Evolutionary conservation across 2,113 vertebrate genomes (phyloP).

Genomic region (Zosterops japonicus): DNA sequence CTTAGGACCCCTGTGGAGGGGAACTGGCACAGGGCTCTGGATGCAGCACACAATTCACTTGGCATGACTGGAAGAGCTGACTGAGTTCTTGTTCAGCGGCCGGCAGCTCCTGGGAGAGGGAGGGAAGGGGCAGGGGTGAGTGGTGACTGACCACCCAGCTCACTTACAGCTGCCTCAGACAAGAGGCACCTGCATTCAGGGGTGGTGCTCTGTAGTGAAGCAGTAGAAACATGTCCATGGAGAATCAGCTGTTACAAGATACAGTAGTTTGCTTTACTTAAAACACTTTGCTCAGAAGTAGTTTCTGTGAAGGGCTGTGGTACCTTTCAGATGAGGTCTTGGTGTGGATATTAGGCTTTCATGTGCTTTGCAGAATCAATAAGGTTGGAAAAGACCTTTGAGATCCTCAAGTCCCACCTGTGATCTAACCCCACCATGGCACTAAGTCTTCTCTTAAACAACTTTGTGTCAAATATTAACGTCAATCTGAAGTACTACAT

Average conservation of each 20-base stretch:
- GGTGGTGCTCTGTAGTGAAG: neutral
- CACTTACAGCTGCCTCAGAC: too few relatives aligned
- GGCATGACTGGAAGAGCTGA: neutral
- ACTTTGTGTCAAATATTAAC: neutral
- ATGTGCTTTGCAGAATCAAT: neutral
- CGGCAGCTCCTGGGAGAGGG: neutral
- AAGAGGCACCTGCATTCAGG: too few relatives aligned
- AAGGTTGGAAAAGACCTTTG: neutral
- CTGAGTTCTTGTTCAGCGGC: neutral
- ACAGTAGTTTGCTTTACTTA: neutral
- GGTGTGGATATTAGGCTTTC: neutral
- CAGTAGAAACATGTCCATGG: neutral
- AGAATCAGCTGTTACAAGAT: neutral
- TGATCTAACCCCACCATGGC: neutral
- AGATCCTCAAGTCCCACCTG: neutral
- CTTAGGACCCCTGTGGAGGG: neutral
- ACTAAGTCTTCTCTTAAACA: neutral
- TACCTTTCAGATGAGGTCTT: neutral
- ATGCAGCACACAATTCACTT: neutral
- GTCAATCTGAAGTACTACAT: neutral
- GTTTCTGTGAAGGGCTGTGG: neutral
- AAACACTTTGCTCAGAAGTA: neutral
- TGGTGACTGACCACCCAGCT: neutral
- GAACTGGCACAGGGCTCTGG: neutral
- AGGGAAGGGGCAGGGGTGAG: neutral